phyloP scores from a whole-genome alignment of 2,113 vertebrate genomes.

The Corythaeola cristata region DNA sequence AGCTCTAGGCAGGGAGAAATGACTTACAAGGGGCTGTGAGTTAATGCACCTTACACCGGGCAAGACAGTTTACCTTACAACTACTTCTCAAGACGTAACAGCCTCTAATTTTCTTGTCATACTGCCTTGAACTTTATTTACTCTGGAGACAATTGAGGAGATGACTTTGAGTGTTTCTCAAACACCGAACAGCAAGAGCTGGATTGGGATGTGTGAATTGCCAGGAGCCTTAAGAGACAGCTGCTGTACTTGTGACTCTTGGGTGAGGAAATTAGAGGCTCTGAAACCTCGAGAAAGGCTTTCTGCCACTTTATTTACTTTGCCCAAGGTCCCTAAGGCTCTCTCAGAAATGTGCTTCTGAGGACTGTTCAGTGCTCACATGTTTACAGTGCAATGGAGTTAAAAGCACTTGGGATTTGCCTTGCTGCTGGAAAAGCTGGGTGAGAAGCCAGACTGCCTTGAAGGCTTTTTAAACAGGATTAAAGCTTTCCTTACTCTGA shows the following conservation, averaged over 20 bases:
- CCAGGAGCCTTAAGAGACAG: slow-evolving; percentile 27
- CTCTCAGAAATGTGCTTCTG: not conserved
- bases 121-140: slow-evolving; percentile 32
- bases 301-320: slow-evolving; percentile 34
- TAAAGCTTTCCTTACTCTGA: not conserved
- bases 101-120: slow-evolving; percentile 27
- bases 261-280: slow-evolving; percentile 41
- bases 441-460: slow-evolving; percentile 8
- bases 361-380: not conserved
- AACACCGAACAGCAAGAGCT: not conserved
- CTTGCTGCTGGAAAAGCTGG: slow-evolving; percentile 24
- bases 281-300: slow-evolving; percentile 37
- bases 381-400: slow-evolving; percentile 43
- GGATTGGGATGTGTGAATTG: slow-evolving; percentile 42
- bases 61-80: slow-evolving; percentile 12
- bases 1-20: not conserved
- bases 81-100: slow-evolving; percentile 3
- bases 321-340: slow-evolving; percentile 9
- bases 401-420: slow-evolving; percentile 41
- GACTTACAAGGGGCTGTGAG: not conserved
- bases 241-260: slow-evolving; percentile 40
- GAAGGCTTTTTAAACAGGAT: slow-evolving; percentile 32
- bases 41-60: not conserved
- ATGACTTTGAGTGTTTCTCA: slow-evolving; percentile 38
- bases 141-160: slow-evolving; percentile 20